Evolutionary conservation across 2,888 invertebrate species (phyloP), one percentile per base, ranked within the genome.

Genomic region (Carpatolechia fugitivella): DNA sequence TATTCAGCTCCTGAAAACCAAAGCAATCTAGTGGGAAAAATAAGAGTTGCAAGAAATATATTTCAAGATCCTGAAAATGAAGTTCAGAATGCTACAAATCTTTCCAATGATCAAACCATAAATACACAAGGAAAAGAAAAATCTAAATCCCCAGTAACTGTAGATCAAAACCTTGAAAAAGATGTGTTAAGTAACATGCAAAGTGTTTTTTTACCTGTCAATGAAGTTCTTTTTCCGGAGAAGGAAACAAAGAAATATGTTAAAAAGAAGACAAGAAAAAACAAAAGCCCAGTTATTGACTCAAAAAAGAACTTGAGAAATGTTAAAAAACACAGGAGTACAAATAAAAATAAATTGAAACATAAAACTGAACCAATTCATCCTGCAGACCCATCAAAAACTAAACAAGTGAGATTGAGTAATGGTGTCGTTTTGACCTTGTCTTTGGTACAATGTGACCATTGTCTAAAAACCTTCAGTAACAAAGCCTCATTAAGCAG

Each of bases 401-500:
- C 65, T 16, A 69, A 65, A 56, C 66, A 69, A 57, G 63, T 69
- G 4, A 69, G 62, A 16, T 56, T 79, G 6, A 71, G 68, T 52
- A 77, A 76, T 54, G 78, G 71, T 35, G 61, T 70, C 13, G 69
- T 76, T n/a, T 55, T 76, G 50, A 70, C 67, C 41, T 56, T 75
- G 31, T 58, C 68, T 8, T 52, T 69, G 36, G 82, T 72, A 65
- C 70, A 79, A 58, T 95, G 95, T 80, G 91, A 91, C 54, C 82
- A 92, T 56, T 95, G 95, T 69, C 75, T 91, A 2, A 94, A 93
- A 79, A 82, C 82, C 41, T 95, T 94, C 73, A 85, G 90, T 50
- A 91, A 91, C 52, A 92, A 92, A 63, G 92, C 93, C 59, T 93
- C 94, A 68, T 80, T 95, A 57, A 90, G 92, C 46, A 93, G 94